Base-by-base conservation (phyloP, 1,140 invertebrate genomes). In the Cephus cinctus region DNA sequence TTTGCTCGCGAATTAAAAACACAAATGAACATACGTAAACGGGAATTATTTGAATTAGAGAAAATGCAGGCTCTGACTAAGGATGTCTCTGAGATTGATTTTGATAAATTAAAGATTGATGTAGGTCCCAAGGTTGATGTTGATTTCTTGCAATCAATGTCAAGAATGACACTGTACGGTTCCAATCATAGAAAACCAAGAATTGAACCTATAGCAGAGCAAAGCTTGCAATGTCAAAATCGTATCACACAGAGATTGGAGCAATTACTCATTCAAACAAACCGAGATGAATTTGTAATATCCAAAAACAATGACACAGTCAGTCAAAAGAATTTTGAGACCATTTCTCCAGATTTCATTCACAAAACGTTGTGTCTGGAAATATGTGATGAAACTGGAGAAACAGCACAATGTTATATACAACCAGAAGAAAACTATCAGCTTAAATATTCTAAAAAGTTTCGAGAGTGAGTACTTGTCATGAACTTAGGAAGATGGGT, bases 391-490 rank as follows among this genome's bases (percentile, higher is more conserved):
- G 35, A 21, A n/a, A 50, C 34, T 31, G 31, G 1, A 35, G 16
- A 39, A 52, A 22, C 22, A 45, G 36, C 22, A 43, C 27, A 51
- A 50, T 35, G 5, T 30, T 35, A 8, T 47, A 6, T 11, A 12
- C 15, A 8, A 15, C 2, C 9, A 8, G 8, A 3, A 18, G 9
- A 0, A 14, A 36, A 36, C 9, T 11, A 15, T 2, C 19, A 15
- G 3, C 34, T 11, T 1, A 38, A 48, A 12, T 47, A 50, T 18
- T 56, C 49, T 31, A 54, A 43, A 32, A 53, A 34, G 43, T 58
- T 57, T 56, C 46, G 42, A 54, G 39, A 56, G 50, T 54, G 57
- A 56, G 47, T 53, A 32, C 39, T n/a, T n/a, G n/a, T n/a, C n/a
- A n/a, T n/a, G n/a, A n/a, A n/a, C n/a, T n/a, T n/a, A n/a, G n/a